Conservation (phyloP, 2,888 invertebrate genomes). For the Xylota segnis region DNA sequence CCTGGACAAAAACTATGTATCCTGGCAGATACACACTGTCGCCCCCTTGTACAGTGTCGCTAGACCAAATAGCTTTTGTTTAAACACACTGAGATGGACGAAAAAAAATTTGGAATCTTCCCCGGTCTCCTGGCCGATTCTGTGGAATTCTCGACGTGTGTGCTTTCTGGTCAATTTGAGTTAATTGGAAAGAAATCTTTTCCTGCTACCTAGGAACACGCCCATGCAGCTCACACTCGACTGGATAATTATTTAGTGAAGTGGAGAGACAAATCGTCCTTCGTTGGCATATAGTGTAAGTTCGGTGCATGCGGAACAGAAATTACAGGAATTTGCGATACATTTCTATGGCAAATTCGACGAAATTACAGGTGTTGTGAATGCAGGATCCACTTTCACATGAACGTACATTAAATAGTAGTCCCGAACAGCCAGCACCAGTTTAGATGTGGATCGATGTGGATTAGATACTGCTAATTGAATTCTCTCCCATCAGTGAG, state of each 20-base stretch:
- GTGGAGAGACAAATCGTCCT: conserved; percentile 65
- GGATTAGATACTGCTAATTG: conserved; percentile 71
- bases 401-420: conserved; percentile 1
- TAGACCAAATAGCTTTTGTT: conserved; percentile 9
- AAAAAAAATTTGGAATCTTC: not conserved
- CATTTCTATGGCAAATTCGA: conserved; percentile 50
- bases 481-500: conserved; percentile 57
- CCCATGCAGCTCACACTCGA: conserved; percentile 65
- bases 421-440: conserved; percentile 14
- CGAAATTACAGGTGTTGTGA: conserved; percentile 58
- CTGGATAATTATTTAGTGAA: conserved; percentile 66
- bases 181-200: conserved; percentile 61
- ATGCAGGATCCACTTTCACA: conserved; percentile 17
- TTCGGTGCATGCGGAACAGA: conserved; percentile 58
- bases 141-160: conserved; percentile 61
- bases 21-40: not conserved
- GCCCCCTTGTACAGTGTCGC: not conserved
- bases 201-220: conserved; percentile 15
- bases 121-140: conserved; percentile 14
- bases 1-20: not conserved
- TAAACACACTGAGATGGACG: not conserved
- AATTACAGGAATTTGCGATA: conserved; percentile 66
- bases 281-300: not conserved
- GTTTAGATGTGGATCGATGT: conserved; percentile 53
- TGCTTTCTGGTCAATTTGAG: conserved; percentile 74